Evolutionary conservation across 2,797 vertebrate species (phyloP).

Genomic region (Lindbergichthys nudifrons): DNA sequence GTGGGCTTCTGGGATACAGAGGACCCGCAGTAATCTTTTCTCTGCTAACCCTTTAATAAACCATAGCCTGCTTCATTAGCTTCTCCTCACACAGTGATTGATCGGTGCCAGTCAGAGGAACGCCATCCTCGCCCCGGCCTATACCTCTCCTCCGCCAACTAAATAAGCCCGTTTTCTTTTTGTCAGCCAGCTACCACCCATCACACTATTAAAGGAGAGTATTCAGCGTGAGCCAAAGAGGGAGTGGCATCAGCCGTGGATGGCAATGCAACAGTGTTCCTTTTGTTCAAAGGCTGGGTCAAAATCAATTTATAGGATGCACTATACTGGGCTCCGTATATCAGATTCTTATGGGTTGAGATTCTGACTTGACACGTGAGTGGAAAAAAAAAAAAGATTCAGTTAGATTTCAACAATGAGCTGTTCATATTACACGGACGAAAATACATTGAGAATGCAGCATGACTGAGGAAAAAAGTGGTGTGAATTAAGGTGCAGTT

Average conservation of each 20-base stretch:
- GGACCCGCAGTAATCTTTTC: conserved; percentile 77
- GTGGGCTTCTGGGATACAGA: conserved; percentile 66
- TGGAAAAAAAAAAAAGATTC: conserved; percentile 27
- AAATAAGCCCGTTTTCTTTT: conserved; percentile 88
- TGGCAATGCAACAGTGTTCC: conserved; percentile 93
- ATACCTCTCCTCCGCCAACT: conserved; percentile 85
- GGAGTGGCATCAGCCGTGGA: conserved; percentile 89
- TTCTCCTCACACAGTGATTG: conserved; percentile 90
- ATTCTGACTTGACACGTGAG: conserved; percentile 58
- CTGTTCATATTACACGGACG: conserved; percentile 43
- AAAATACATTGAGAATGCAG: conserved; percentile 57
- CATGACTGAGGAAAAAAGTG: conserved; percentile 24
- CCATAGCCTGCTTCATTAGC: conserved; percentile 83
- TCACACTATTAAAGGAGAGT: conserved; percentile 91
- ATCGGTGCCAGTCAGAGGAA: conserved; percentile 95
- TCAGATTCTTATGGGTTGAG: conserved; percentile 67
- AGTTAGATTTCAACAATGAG: conserved; percentile 54
- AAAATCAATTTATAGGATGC: conserved; percentile 82
- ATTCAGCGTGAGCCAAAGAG: conserved; percentile 94
- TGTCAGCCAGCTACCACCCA: conserved; percentile 88
- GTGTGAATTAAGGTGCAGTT: conserved; percentile 66
- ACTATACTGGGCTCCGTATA: conserved; percentile 62
- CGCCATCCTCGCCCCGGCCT: conserved; percentile 86
- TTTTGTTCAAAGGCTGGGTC: conserved; percentile 91
- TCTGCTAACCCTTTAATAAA: conserved; percentile 80